phyloP scores from a whole-genome alignment of 2,888 invertebrate genomes.

The Drosophila mettleri region DNA sequence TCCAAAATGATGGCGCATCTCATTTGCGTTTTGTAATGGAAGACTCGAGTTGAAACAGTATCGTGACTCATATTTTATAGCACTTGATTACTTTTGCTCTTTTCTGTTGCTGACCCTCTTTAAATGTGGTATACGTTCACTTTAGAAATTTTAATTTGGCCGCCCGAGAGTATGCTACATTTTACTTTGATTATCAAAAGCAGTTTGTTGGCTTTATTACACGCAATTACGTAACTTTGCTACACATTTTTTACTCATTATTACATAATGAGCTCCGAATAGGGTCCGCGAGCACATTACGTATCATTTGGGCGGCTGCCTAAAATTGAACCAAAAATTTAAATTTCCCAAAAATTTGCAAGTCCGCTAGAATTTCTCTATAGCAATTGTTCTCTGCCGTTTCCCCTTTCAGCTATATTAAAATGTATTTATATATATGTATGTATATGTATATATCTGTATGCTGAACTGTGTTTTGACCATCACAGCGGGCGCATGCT shows the following conservation, averaged over 20 bases:
- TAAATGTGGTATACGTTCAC: conserved; percentile 32
- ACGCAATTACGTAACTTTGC: conserved; percentile 14
- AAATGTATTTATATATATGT: conserved; percentile 36
- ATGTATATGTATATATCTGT: conserved; percentile 20
- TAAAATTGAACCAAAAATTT: conserved; percentile 19
- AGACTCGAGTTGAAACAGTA: background rate
- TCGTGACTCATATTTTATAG: background rate
- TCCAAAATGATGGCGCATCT: background rate
- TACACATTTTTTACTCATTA: conserved; percentile 18
- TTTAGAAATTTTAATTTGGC: conserved; percentile 7
- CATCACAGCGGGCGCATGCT: conserved; percentile 17
- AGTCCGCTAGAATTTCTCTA: background rate
- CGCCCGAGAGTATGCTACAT: conserved; percentile 40
- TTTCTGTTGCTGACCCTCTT: background rate
- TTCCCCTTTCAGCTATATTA: conserved; percentile 17
- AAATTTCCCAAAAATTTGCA: conserved; percentile 17
- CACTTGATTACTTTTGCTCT: background rate
- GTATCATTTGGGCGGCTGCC: conserved; percentile 17
- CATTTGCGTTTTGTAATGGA: background rate
- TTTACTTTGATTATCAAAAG: conserved; percentile 4
- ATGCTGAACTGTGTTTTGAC: conserved; percentile 11
- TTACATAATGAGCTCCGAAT: conserved; percentile 10
- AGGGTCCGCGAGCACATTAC: conserved; percentile 9
- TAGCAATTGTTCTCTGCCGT: conserved; percentile 15
- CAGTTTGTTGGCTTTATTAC: conserved; percentile 5